A percentile compares a stretch with the other conserved stretches of the same genome.
Conservation (phyloP, 2,888 invertebrate genomes). For the Plusia festucae region DNA sequence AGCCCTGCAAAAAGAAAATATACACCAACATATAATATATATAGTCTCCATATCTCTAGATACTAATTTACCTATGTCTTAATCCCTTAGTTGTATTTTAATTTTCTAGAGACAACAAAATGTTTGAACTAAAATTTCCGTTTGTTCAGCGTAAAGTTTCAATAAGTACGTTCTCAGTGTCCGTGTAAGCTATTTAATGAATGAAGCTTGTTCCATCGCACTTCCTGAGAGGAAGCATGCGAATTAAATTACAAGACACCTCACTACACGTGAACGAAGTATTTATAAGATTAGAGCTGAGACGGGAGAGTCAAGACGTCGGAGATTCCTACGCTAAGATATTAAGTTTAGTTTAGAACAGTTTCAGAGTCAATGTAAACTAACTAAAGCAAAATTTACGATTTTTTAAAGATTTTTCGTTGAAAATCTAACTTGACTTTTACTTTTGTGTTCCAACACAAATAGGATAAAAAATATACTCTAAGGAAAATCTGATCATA, state of each 20-base stretch:
- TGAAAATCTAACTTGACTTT: too few relatives aligned
- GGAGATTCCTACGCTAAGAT: slow-evolving; percentile 32
- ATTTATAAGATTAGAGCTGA: slow-evolving; percentile 61
- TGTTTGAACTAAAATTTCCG: slow-evolving; percentile 24
- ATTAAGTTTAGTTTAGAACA: slow-evolving; percentile 6
- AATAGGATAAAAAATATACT: too few relatives aligned
- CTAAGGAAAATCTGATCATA: too few relatives aligned
- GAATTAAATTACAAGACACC: slow-evolving; percentile 68
- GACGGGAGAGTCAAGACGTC: slow-evolving; percentile 42
- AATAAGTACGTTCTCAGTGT: slow-evolving; percentile 33
- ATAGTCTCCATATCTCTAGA: too few relatives aligned
- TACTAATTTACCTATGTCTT: too few relatives aligned
- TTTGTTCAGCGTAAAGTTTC: slow-evolving; percentile 26
- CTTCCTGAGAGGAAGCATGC: slow-evolving; percentile 57
- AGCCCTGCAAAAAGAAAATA: too few relatives aligned
- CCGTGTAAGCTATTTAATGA: slow-evolving; percentile 58
- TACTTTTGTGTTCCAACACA: too few relatives aligned
- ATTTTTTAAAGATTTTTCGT: too few relatives aligned
- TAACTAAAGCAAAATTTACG: background rate
- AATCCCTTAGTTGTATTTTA: slow-evolving; percentile 29
- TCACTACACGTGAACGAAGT: slow-evolving; percentile 58
- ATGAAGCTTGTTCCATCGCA: slow-evolving; percentile 61
- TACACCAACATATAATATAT: too few relatives aligned
- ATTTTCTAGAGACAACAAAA: slow-evolving; percentile 11
- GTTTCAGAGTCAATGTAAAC: background rate